These are phyloP conservation scores for Zaprionus ghesquierei DNA, from an alignment of 1,140 invertebrate species.

Conservation along the genomic window DNA sequence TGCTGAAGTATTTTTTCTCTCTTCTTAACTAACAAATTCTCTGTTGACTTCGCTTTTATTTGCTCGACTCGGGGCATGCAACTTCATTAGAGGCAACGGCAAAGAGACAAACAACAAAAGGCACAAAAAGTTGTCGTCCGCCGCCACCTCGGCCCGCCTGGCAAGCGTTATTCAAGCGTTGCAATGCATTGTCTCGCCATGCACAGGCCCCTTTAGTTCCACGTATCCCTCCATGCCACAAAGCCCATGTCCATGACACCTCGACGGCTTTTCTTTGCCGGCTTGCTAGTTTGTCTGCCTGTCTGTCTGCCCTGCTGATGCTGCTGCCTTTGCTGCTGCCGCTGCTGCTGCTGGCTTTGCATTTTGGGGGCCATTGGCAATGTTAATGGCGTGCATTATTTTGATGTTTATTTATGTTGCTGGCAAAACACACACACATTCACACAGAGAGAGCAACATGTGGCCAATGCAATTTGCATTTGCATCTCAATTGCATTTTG, in stretches of 20 bases:
- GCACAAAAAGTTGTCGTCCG: constrained; percentile 35
- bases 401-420: constrained; percentile 78
- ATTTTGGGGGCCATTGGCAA: constrained; percentile 76
- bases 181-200: constrained; percentile 42
- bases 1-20: neutral
- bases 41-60: constrained; percentile 22
- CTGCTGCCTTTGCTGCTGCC: neutral
- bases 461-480: constrained; percentile 73
- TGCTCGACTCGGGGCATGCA: constrained; percentile 27
- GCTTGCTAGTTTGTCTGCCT: constrained; percentile 41
- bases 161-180: constrained; percentile 61
- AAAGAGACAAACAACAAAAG: constrained; percentile 1
- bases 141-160: neutral
- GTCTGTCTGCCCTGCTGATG: constrained; percentile 38
- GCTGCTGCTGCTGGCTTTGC: constrained; percentile 21
- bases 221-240: neutral
- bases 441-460: constrained; percentile 49
- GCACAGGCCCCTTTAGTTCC: neutral
- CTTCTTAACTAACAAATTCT: neutral
- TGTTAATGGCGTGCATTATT: constrained; percentile 78
- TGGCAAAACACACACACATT: constrained; percentile 37
- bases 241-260: constrained; percentile 64
- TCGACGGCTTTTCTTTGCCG: constrained; percentile 30
- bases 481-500: constrained; percentile 75
- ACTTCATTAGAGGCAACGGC: constrained; percentile 66